Evolutionary conservation across 2,888 invertebrate genomes (phyloP), one percentile per base, ranked within the genome.

Genomic region (Nomada fabriciana): DNA sequence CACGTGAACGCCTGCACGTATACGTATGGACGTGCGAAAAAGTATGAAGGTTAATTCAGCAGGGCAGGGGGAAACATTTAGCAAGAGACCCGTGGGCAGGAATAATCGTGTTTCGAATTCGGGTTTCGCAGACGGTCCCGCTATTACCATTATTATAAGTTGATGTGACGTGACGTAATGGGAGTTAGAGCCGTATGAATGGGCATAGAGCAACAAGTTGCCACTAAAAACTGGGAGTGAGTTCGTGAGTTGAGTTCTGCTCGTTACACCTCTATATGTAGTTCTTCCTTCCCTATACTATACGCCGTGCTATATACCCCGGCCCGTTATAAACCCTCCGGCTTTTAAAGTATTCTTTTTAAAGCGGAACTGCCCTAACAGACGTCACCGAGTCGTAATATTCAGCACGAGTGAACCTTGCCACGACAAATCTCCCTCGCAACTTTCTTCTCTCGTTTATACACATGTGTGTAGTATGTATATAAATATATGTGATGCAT

Each of bases 131-230:
- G 78, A 69, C 87, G 78, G 72, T 78, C 70, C 87, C 83, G 90
- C 91, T 90, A 92, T 94, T 93, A 93, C 92, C 93, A 94, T 94
- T 93, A 93, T 94, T 93, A 93, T 93, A 93, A 93, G 93, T 93
- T 94, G 93, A 94, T 94, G 94, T 94, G 94, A 94, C 93, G 93
- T 94, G 94, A 94, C 94, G 94, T 94, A 94, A 94, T 94, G 92
- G 93, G 91, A 93, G 93, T 93, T 93, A 93, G 93, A 93, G 93
- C 93, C 91, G 93, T 94, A 94, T 94, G 94, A 94, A 94, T 94
- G 94, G 93, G 93, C 92, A 93, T 92, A 93, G 92, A 92, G 93
- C 93, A 94, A 94, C 94, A 94, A 94, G 94, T 94, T 94, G 94
- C 94, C 93, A 94, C 93, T 94, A 94, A 94, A 94, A 94, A 94